These are phyloP conservation scores for Rhinophrynus dorsalis DNA, from an alignment of 2,797 vertebrate species.

Conservation along the genomic window DNA sequence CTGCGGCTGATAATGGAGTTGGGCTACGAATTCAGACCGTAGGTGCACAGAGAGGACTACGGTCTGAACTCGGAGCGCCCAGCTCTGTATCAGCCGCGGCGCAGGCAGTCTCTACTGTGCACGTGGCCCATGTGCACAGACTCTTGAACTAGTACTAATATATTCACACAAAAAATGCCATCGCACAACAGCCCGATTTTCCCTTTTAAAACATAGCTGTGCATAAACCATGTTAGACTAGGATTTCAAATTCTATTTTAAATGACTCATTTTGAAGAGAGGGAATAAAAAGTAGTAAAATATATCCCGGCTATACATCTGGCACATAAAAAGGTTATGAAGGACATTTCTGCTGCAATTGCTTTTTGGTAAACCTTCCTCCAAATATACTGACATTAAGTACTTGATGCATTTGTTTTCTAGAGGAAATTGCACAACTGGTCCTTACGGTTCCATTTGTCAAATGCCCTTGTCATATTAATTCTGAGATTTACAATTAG, in stretches of 20 bases:
- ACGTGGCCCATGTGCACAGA: no score
- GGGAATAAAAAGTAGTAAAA: slow-evolving; percentile 6
- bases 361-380: slow-evolving; percentile 40
- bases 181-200: slow-evolving; percentile 9
- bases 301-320: slow-evolving; percentile 11
- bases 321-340: slow-evolving; percentile 26
- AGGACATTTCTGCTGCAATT: background rate
- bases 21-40: no score
- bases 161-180: background rate
- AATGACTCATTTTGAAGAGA: slow-evolving; percentile 10
- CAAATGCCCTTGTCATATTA: slow-evolving; percentile 10
- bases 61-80: no score
- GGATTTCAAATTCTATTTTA: slow-evolving; percentile 17
- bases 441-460: slow-evolving; percentile 3
- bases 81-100: no score
- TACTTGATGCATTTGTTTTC: background rate
- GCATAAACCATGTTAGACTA: slow-evolving; percentile 19
- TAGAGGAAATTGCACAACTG: slow-evolving; percentile 23
- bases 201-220: background rate
- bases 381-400: background rate
- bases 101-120: no score
- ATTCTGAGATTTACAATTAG: slow-evolving; percentile 49
- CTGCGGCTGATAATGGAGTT: no score
- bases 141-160: no score
- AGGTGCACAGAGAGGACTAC: no score